Base-by-base conservation (phyloP, 2,888 invertebrate species). In the Limenitis camilla region DNA sequence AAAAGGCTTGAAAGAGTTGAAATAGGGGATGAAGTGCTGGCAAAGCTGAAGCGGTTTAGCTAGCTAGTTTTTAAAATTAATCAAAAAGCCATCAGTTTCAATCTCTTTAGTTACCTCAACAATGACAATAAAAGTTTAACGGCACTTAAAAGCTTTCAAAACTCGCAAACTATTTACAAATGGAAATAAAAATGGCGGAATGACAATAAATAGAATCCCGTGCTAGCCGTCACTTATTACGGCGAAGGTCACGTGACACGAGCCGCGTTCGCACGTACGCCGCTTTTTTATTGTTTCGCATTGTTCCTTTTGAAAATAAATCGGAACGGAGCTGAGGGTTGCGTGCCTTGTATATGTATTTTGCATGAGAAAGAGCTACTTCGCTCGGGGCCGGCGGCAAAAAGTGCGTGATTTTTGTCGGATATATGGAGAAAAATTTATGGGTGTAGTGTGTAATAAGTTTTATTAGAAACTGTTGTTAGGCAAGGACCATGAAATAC, bases 351-450 rank as follows among this genome's bases (percentile, higher is more conserved):
- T 66, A 63, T 66, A 64, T 68, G 65, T 72, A 68, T 72, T 75
- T 74, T 72, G 70, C 74, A 75, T 46, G 52, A 52, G 52, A 71
- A 69, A 69, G 63, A 61, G 62, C 64, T 62, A 66, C 70, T 66
- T 63, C 54, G 63, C 59, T 55, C 58, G 53, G 53, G 58, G 55
- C 59, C 53, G 67, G 61, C 58, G 67, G 62, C 62, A 68, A 67
- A 68, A 68, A 68, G 74, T 76, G 75, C 74, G 76, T 76, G 75
- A 72, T 72, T 69, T 71, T 68, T 63, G 68, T 65, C 61, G 65
- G 67, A 67, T 69, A 71, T 63, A 68, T 60, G 59, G 56, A 59
- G 53, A 31, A 43, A 62, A 66, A 74, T 74, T 74, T 74, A 74
- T 71, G 67, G 55, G 50, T 52, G 49, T 64, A 60, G 60, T 63